phyloP scores from a whole-genome alignment of 1,140 invertebrate species.

The Aphaenogaster rudis region DNA sequence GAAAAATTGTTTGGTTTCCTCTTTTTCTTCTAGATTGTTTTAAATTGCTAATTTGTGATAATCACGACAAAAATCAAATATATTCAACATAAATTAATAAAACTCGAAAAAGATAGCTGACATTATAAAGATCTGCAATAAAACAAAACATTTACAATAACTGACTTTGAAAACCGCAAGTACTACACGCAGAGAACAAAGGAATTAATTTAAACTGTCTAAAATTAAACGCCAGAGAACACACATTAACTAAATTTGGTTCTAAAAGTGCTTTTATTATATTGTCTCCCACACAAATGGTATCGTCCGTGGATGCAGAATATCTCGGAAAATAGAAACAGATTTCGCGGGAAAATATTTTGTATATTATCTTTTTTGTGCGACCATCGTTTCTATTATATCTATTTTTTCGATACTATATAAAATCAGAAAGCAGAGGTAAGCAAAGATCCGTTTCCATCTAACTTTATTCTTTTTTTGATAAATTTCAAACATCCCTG shows the following conservation, averaged over 20 bases:
- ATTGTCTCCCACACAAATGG: not conserved
- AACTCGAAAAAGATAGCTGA: constrained; percentile 2
- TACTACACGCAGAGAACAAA: not conserved
- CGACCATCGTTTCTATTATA: not conserved
- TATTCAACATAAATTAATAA: not conserved
- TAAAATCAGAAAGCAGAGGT: not conserved
- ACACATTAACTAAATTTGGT: constrained; percentile 17
- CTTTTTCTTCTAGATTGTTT: not conserved
- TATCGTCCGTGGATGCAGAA: not conserved
- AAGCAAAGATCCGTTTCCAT: not conserved
- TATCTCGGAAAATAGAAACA: not conserved
- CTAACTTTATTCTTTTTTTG: not conserved
- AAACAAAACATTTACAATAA: not conserved
- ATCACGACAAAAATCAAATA: not conserved
- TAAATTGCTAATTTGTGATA: not conserved
- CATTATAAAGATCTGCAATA: constrained; percentile 3
- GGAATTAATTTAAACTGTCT: constrained; percentile 44
- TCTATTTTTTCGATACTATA: not conserved
- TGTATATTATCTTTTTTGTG: not conserved
- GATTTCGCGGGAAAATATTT: not conserved
- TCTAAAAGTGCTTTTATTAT: constrained; percentile 14
- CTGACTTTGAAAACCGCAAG: constrained; percentile 2
- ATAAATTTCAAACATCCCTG: not conserved
- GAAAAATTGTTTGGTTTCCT: not conserved
- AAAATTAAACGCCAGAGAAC: constrained; percentile 28